Evolutionary conservation across 2,888 invertebrate species (phyloP), one percentile per base, ranked within the genome.

Genomic region (Apoda limacodes): DNA sequence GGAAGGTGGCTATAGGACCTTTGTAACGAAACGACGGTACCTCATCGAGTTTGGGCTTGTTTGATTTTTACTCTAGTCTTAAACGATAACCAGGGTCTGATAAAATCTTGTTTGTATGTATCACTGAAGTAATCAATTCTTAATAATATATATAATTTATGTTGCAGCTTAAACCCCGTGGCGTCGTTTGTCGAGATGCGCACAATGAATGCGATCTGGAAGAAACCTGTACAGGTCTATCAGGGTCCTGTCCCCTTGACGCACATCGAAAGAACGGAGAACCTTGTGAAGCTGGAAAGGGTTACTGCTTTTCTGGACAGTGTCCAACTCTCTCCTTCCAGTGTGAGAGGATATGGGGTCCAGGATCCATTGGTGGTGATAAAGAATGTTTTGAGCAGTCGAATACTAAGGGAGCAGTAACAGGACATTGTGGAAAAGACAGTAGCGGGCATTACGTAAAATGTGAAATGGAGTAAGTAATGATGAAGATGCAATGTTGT

Each of bases 131-230:
- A 17, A 17, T 17, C 5, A 17, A 17, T 17, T 5, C 17, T 17
- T 17, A 6, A n/a, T n/a, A n/a, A n/a, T n/a, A n/a, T n/a, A n/a
- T n/a, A n/a, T 17, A 17, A 17, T 7, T 17, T 17, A 17, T 17
- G 17, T 17, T 52, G 2, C 68, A 93, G 93, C 74, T 93, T 30
- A 86, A 88, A 42, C 82, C 84, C 7, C 82, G 86, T 34, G 95
- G 95, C 10, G 84, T 88, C 23, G 80, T 92, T 34, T 99, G 98
- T 67, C 87, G 98, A 11, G 88, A 90, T 31, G 85, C 94, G 1
- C 83, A 85, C 37, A 94, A 93, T 63, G 97, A 97, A 59, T 99
- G 98, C 67, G 98, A 99, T 80, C 85, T 99, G 15, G 93, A 96
- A 11, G 98, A 99, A 64, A 87, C 88, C 31, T 99, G 98, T 68